Base-by-base conservation (phyloP, 2,797 vertebrate genomes). In the Sebastes goodei region DNA sequence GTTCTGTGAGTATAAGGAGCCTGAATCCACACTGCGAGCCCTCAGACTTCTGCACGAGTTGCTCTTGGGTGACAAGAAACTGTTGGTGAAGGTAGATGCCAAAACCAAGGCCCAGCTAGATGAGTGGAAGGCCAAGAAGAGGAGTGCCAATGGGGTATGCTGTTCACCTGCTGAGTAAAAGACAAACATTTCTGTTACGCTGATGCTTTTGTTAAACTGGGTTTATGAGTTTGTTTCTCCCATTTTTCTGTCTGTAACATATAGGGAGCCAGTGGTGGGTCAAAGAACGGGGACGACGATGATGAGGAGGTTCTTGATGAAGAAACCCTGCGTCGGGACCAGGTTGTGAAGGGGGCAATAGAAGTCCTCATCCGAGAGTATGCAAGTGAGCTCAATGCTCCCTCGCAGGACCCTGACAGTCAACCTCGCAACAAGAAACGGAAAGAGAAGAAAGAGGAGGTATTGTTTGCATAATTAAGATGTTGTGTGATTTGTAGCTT, bases 1-100 rank as follows among this genome's bases (percentile, higher is more conserved):
- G 12, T 99, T 99, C 96, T 99, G 99, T 91, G 99, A 99, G 81
- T 99, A 99, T 88, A 99, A 99, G 91, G 98, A 99, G 84, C 99
- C 99, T 4, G 98, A 99, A 83, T 99, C 99, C 10, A 99, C 99
- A 0, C 95, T 99, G 21, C 96, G 99, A 65, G 96, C 99, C 9
- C 96, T 99, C 74, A 96, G 99, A 86, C 96, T 99, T 60, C 96
- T 99, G 10, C 99, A 99, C 33, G 99, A 99, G 93, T 95, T 99
- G 71, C 97, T 98, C 86, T 96, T 99, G 78, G 98, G 98, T 70
- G 98, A 99, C 93, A 99, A 99, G 94, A 99, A 99, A 90, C 94
- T 99, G 83, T 92, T 99, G 76, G 99, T 99, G 64, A 99, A 99
- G 94, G 99, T 99, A 21, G 99, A 99, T 81, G 98, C 99, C 71